A percentile compares a stretch with the other conserved stretches of the same genome.
Evolutionary conservation across 1,140 invertebrate genomes (phyloP).

Genomic region (Elysia chlorotica): DNA sequence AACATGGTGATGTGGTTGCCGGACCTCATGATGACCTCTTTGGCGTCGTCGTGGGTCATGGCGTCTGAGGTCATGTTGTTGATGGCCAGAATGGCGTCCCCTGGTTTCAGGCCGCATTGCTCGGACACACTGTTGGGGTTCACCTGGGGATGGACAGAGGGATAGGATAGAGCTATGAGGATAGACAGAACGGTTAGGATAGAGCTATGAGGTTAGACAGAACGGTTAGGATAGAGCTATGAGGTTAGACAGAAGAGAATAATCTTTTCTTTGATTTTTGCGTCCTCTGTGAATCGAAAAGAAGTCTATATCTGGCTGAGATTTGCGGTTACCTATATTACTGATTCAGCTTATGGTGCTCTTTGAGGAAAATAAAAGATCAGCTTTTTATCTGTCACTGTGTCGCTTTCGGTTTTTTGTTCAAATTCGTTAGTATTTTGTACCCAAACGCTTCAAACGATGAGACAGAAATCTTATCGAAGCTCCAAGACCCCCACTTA

Average conservation of each 20-base stretch:
- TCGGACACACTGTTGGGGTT: slow-evolving; percentile 60
- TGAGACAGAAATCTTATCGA: no score
- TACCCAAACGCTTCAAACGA: no score
- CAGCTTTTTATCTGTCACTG: no score
- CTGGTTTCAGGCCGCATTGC: slow-evolving; percentile 53
- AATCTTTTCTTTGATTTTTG: no score
- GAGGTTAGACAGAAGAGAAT: background rate
- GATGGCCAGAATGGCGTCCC: slow-evolving; percentile 61
- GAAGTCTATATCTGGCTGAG: background rate
- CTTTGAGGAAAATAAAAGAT: no score
- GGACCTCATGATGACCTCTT: slow-evolving; percentile 62
- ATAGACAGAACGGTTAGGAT: background rate
- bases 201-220: background rate
- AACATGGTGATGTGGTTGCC: slow-evolving; percentile 59
- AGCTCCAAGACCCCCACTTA: no score
- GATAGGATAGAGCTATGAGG: background rate
- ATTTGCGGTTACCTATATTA: no score
- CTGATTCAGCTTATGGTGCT: no score
- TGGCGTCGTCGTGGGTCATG: slow-evolving; percentile 61
- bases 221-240: background rate
- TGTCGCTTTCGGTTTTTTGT: no score
- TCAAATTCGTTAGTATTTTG: no score
- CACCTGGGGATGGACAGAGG: slow-evolving; percentile 48
- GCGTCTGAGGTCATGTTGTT: slow-evolving; percentile 54
- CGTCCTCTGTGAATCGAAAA: background rate